Conservation (phyloP, 2,113 vertebrate genomes). For the Ageneiosus marmoratus region DNA sequence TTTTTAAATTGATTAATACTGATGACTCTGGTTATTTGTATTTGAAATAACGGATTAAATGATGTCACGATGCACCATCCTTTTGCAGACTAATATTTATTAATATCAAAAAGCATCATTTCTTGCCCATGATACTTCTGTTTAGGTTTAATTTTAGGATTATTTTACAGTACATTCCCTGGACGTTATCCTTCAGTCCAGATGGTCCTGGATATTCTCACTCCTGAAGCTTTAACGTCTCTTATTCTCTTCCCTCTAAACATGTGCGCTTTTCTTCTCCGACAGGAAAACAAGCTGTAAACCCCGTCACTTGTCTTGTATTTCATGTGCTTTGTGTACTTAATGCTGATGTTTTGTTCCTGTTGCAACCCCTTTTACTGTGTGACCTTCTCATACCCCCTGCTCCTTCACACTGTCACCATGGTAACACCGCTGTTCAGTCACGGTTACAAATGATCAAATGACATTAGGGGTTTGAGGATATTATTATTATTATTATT, state of each 20-base stretch:
- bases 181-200: background rate
- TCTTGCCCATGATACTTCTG: background rate
- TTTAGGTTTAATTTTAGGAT: background rate
- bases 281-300: too few species aligned
- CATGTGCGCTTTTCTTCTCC: constrained; percentile 17
- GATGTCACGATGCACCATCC: too few species aligned
- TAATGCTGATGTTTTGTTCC: constrained; percentile 48
- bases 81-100: too few species aligned
- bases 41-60: background rate
- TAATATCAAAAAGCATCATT: background rate
- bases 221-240: background rate
- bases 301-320: constrained; percentile 15
- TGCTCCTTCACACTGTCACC: constrained; percentile 56
- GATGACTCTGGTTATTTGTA: background rate
- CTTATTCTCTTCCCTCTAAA: constrained; percentile 16
- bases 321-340: constrained; percentile 36
- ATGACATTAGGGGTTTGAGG: background rate
- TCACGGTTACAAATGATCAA: background rate
- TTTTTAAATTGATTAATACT: background rate
- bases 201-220: background rate
- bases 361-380: constrained; percentile 40
- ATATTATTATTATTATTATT: background rate
- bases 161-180: background rate
- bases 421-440: constrained; percentile 49
- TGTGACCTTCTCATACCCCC: constrained; percentile 28